Evolutionary conservation across 2,113 vertebrate species (phyloP).

Genomic region (Noturus placidus): DNA sequence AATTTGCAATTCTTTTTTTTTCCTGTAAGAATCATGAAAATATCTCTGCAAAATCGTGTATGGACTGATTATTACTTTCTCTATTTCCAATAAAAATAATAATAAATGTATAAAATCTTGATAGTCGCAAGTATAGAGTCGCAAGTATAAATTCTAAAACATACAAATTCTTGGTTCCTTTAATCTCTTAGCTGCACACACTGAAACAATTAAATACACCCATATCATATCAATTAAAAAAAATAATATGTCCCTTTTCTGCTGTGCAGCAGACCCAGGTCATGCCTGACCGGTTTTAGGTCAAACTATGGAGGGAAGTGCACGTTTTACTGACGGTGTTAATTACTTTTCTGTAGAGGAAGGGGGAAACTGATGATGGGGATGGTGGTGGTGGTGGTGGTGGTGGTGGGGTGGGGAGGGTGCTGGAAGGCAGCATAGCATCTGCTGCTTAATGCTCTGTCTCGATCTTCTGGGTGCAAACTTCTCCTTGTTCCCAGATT

Average conservation of each 20-base stretch:
- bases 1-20: too few species aligned
- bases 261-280: neutral
- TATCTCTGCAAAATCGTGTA: too few species aligned
- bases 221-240: neutral
- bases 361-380: neutral
- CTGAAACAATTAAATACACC: neutral
- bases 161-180: neutral
- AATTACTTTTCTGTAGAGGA: neutral
- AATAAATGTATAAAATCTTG: neutral
- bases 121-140: neutral
- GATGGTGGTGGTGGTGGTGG: neutral
- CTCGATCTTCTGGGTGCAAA: neutral
- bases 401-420: neutral
- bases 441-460: slow-evolving; percentile 15
- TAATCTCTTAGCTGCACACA: neutral
- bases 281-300: neutral
- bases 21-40: too few species aligned
- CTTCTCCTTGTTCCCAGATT: too few species aligned
- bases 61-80: neutral
- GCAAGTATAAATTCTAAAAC: neutral
- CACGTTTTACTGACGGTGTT: neutral
- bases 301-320: neutral
- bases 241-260: neutral
- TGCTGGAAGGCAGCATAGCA: neutral
- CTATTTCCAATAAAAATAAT: neutral